Evolutionary conservation across 2,113 vertebrate species (phyloP).

Genomic region (Ceyx cyanopectus): DNA sequence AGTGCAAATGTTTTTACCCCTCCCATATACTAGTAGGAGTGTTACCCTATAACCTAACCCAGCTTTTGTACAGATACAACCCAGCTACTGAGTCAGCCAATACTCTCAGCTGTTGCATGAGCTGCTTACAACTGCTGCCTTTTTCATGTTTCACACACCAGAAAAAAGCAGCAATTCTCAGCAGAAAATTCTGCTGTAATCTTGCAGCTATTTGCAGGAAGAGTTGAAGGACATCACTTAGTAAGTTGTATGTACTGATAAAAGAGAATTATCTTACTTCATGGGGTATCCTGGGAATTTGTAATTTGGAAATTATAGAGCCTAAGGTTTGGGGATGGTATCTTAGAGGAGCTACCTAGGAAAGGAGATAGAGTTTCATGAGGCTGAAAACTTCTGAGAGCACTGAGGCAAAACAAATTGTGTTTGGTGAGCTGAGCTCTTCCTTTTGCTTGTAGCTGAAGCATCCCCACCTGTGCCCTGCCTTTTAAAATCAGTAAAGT

Average conservation of each 20-base stretch:
- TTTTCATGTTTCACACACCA: neutral
- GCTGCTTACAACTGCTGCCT: neutral
- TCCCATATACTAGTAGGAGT: neutral
- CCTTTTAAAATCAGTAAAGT: neutral
- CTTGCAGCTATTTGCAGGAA: constrained; percentile 45
- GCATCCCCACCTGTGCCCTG: neutral
- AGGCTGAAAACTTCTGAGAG: neutral
- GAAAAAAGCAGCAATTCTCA: neutral
- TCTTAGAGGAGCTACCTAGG: neutral
- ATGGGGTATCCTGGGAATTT: neutral
- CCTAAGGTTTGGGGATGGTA: neutral
- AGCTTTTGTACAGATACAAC: neutral
- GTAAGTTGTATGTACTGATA: constrained; percentile 11
- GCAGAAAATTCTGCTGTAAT: constrained; percentile 43
- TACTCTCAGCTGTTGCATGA: neutral
- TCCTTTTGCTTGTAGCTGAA: constrained; percentile 9
- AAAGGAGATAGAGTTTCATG: neutral
- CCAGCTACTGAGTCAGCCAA: neutral
- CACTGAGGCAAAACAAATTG: neutral
- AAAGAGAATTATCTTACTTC: neutral
- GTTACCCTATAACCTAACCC: constrained; percentile 27
- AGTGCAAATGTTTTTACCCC: neutral
- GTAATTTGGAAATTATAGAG: neutral
- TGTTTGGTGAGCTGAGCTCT: accelerated
- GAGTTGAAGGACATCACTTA: constrained; percentile 56